These are phyloP conservation scores for Wiebesia pumilae DNA, from an alignment of 1,140 invertebrate genomes.

Conservation along the genomic window DNA sequence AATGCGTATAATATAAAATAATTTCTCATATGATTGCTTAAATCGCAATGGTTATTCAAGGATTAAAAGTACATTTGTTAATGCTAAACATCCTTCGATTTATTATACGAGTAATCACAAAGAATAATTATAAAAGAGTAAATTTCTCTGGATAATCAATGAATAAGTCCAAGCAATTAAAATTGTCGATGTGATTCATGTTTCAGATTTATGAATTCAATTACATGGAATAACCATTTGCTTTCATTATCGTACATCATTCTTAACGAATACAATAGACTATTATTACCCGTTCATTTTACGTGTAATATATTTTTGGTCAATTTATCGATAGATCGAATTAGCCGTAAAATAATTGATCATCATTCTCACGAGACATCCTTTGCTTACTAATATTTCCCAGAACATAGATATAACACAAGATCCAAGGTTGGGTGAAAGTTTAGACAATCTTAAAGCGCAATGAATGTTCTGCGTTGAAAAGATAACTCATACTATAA, in stretches of 20 bases:
- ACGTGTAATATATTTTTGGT: not conserved
- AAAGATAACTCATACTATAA: too few relatives aligned
- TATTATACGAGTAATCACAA: not conserved
- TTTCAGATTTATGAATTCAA: not conserved
- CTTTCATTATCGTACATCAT: slow-evolving; percentile 2
- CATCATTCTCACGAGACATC: not conserved
- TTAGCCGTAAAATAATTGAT: not conserved
- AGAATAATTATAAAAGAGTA: not conserved
- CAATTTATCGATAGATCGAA: not conserved
- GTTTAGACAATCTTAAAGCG: not conserved
- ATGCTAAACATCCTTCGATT: not conserved
- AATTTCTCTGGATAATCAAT: not conserved
- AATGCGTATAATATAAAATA: too few relatives aligned
- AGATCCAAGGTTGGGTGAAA: not conserved
- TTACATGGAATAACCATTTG: not conserved
- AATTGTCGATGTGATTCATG: not conserved
- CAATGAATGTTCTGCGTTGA: too few relatives aligned
- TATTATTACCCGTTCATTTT: not conserved
- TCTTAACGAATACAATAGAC: not conserved
- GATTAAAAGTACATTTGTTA: not conserved
- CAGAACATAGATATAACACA: too few relatives aligned
- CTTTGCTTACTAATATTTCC: not conserved
- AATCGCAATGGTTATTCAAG: not conserved
- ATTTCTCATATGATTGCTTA: not conserved
- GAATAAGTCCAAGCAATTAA: not conserved